Conservation (phyloP, 2,113 vertebrate genomes). For the Hirundichthys speculiger region DNA sequence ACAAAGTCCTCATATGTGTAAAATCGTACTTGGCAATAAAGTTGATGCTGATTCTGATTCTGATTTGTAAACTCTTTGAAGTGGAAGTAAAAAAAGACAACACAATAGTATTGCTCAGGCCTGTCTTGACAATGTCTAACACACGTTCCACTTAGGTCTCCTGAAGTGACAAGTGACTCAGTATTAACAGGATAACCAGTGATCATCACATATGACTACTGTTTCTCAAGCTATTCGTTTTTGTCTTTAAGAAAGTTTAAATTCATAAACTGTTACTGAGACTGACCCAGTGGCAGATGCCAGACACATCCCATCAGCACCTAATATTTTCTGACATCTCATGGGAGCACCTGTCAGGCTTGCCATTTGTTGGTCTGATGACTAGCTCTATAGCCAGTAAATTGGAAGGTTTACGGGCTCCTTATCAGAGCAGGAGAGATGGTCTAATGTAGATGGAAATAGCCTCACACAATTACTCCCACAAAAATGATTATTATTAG, state of each 20-base stretch:
- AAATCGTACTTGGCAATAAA: too few species aligned
- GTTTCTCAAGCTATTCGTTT: background rate
- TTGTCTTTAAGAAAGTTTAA: background rate
- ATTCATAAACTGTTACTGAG: slow-evolving; percentile 11
- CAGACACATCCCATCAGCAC: slow-evolving; percentile 14
- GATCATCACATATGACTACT: background rate
- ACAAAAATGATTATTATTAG: slow-evolving; percentile 68
- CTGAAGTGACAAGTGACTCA: background rate
- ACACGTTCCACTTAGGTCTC: background rate
- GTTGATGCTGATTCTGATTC: too few species aligned
- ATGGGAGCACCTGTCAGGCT: slow-evolving; percentile 34
- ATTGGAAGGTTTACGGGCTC: slow-evolving; percentile 42
- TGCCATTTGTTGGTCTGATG: slow-evolving; percentile 58
- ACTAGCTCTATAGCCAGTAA: slow-evolving; percentile 45
- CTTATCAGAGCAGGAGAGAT: slow-evolving; percentile 60
- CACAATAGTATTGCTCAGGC: too few species aligned
- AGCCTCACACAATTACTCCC: slow-evolving; percentile 61
- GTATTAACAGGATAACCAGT: background rate
- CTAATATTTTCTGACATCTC: slow-evolving; percentile 34
- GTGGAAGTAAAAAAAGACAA: too few species aligned
- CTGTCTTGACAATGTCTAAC: background rate
- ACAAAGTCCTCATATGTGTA: too few species aligned
- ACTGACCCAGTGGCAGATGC: slow-evolving; percentile 2
- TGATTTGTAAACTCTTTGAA: too few species aligned
- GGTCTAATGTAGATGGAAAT: slow-evolving; percentile 64